Evolutionary conservation across 2,113 vertebrate species (phyloP), one percentile per base, ranked within the genome.

Genomic region (Bombycilla garrulus): DNA sequence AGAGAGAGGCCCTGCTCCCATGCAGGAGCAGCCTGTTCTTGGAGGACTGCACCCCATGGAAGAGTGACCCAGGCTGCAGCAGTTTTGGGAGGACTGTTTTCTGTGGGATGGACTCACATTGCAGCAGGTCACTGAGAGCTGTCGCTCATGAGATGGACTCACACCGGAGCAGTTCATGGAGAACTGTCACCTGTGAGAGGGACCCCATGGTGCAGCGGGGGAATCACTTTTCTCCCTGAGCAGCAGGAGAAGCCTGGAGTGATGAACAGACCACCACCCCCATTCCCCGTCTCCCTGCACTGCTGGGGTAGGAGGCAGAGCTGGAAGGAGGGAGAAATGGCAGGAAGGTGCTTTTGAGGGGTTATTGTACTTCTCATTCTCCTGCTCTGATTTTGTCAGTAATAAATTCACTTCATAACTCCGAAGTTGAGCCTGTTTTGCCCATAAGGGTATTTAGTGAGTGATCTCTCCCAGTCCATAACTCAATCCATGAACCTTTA

Each of bases 401-500:
- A 40, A 40, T 48, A 14, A 58, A 58, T 58, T 81, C 78, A 17
- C n/a, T 81, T 67, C 8, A 3, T 22, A 40, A 58, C 19, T 35
- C 9, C 29, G 29, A 60, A 70, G 19, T 5, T 50, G 24, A 58
- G 15, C 9, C 24, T 50, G 19, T 24, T 70, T 69, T 29, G 1
- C 31, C 35, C 15, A 9, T 15, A 19, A n/a, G 3, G 3, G 12
- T n/a, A 12, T 35, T 4, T 50, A 15, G 7, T 42, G 20, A 60
- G 36, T 42, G 36, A 60, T 35, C 31, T 35, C 29, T 60, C 15
- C 9, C 29, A n/a, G 14, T n/a, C 18, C 29, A 42, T 60, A 42
- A 69, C 12, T 9, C 25, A 35, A 44, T 1, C 10, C 20, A 31
- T 8, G 16, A 35, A 24, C 8, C 10, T 38, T 45, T 0, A 1